Percentiles rank a stretch among this genome's conserved stretches.
phyloP scores from a whole-genome alignment of 2,888 invertebrate genomes.

The Microdon myrmicae region DNA sequence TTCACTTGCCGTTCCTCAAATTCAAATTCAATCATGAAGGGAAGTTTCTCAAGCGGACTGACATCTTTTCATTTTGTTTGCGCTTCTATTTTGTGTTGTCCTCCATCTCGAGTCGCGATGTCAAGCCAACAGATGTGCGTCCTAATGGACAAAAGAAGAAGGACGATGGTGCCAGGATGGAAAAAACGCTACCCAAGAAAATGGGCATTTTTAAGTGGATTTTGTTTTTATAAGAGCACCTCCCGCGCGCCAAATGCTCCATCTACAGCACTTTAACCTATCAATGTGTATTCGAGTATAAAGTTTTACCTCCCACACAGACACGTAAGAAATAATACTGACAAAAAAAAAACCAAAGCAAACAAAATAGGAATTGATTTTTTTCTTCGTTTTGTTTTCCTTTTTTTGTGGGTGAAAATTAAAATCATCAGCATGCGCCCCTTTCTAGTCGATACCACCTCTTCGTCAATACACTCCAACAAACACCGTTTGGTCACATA shows the following conservation, averaged over 20 bases:
- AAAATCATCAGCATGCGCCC: slow-evolving; percentile 41
- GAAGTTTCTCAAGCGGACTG: slow-evolving; percentile 21
- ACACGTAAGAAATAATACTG: not conserved
- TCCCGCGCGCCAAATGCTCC: slow-evolving; percentile 2
- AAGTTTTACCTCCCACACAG: not conserved
- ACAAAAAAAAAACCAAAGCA: not conserved
- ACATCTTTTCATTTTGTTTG: slow-evolving; percentile 47
- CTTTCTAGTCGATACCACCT: slow-evolving; percentile 11
- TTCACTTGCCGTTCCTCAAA: slow-evolving; percentile 21
- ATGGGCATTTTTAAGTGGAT: slow-evolving; percentile 42
- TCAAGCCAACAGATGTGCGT: slow-evolving; percentile 25
- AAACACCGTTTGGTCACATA: slow-evolving; percentile 20
- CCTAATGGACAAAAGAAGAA: slow-evolving; percentile 6
- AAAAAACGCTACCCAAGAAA: slow-evolving; percentile 14
- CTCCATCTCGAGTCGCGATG: slow-evolving; percentile 22
- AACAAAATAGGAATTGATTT: slow-evolving; percentile 37
- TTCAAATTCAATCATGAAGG: slow-evolving; percentile 43
- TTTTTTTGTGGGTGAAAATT: slow-evolving; percentile 28
- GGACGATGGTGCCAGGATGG: slow-evolving; percentile 1
- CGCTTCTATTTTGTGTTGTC: slow-evolving; percentile 10
- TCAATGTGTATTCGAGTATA: slow-evolving; percentile 22
- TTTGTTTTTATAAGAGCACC: slow-evolving; percentile 31
- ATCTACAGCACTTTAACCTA: slow-evolving; percentile 29
- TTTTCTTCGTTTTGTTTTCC: slow-evolving; percentile 5
- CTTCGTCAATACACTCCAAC: slow-evolving; percentile 32